Percentiles rank a stretch among this genome's conserved stretches.
Conservation (phyloP, 2,888 invertebrate species). For the Drosophila paracracens region DNA sequence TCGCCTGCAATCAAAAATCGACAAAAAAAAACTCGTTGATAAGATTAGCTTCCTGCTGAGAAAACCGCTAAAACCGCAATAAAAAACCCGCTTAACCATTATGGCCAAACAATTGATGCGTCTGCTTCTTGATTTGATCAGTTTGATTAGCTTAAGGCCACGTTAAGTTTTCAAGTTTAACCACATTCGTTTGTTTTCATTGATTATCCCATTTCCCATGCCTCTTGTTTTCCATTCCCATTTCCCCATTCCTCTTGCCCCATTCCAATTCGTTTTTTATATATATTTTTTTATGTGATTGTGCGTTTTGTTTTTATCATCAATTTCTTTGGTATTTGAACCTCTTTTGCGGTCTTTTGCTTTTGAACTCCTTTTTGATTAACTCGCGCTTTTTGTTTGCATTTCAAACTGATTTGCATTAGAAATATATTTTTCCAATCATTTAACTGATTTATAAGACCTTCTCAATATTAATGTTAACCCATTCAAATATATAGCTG, state of each 20-base stretch:
- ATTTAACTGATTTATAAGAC: constrained; percentile 7
- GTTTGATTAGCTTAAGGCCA: background rate
- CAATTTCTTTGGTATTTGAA: constrained; percentile 36
- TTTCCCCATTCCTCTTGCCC: constrained; percentile 3
- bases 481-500: background rate
- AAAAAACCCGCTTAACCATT: constrained; percentile 5
- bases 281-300: background rate
- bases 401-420: constrained; percentile 34
- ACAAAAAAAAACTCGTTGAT: constrained; percentile 35
- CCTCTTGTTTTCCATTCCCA: constrained; percentile 1
- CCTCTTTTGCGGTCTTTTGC: constrained; percentile 23
- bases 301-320: constrained; percentile 38
- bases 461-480: background rate
- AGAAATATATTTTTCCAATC: constrained; percentile 11
- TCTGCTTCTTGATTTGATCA: constrained; percentile 10
- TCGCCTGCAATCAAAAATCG: constrained; percentile 43
- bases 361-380: constrained; percentile 26
- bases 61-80: constrained; percentile 27
- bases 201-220: constrained; percentile 6
- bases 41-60: constrained; percentile 53
- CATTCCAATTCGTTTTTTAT: background rate
- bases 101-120: constrained; percentile 25
- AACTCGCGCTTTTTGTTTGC: constrained; percentile 16
- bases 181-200: constrained; percentile 37
- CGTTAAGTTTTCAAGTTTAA: constrained; percentile 48